Conservation (phyloP, 2,797 vertebrate genomes). For the Lemur catta region DNA sequence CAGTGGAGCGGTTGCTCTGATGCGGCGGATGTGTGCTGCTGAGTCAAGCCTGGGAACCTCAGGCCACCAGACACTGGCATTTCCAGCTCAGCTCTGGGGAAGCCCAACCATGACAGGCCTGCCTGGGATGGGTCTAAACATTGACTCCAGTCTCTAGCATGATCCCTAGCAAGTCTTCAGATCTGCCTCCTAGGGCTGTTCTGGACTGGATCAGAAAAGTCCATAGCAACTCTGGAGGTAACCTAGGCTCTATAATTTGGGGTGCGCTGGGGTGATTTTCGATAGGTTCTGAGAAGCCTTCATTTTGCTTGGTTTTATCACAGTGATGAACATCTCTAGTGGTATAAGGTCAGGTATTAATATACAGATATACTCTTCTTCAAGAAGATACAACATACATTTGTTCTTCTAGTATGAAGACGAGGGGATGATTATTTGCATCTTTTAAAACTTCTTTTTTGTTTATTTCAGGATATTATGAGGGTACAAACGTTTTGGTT, state of each 20-base stretch:
- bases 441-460: not conserved
- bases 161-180: not conserved
- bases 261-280: not conserved
- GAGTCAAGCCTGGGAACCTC: not conserved
- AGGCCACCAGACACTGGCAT: not conserved
- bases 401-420: not conserved
- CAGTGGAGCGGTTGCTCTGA: not conserved
- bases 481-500: too few species aligned
- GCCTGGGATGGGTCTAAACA: not conserved
- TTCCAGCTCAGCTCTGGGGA: not conserved
- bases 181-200: not conserved
- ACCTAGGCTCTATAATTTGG: not conserved
- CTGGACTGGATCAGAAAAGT: not conserved
- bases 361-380: not conserved
- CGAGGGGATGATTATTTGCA: not conserved
- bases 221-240: not conserved
- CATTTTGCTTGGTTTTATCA: not conserved
- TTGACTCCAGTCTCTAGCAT: not conserved
- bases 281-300: not conserved
- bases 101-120: not conserved
- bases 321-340: not conserved
- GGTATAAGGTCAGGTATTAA: not conserved
- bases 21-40: not conserved
- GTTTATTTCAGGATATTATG: too few species aligned
- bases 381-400: not conserved